Evolutionary conservation across 2,888 invertebrate genomes (phyloP).

Genomic region (Agrotis exclamationis): DNA sequence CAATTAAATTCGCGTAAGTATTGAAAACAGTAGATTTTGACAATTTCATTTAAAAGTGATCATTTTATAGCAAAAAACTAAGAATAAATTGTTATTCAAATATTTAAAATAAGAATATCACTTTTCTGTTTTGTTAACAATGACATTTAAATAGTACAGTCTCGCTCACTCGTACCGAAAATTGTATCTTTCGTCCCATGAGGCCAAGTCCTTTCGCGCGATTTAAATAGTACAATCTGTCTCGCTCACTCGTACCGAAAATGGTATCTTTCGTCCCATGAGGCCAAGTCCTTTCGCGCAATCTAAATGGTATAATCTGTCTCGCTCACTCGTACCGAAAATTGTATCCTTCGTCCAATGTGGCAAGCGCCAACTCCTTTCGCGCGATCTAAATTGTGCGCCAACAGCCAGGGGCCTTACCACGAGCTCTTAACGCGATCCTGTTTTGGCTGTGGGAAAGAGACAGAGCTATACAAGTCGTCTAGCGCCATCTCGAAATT

Average conservation of each 20-base stretch:
- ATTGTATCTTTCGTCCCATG: neutral
- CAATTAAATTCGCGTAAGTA: too few species aligned
- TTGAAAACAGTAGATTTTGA: conserved; percentile 1
- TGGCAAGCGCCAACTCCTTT: neutral
- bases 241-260: neutral
- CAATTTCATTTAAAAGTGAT: neutral
- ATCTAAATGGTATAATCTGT: neutral
- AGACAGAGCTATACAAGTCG: too few species aligned
- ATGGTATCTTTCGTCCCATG: neutral
- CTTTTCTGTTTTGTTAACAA: neutral
- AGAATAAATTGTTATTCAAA: neutral
- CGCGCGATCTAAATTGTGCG: too few species aligned
- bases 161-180: neutral
- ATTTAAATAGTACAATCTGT: too few species aligned
- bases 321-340: neutral
- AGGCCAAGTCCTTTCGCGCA: neutral
- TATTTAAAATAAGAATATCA: neutral
- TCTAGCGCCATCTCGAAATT: too few species aligned
- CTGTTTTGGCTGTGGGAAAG: too few species aligned
- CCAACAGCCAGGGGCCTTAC: too few species aligned
- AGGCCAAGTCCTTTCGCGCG: neutral
- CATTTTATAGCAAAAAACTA: conserved; percentile 5
- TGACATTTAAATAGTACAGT: neutral
- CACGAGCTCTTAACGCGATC: too few species aligned
- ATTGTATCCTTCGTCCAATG: neutral